A percentile compares a stretch with the other conserved stretches of the same genome.
phyloP scores from a whole-genome alignment of 2,113 vertebrate genomes.

The Dermatemys mawii region DNA sequence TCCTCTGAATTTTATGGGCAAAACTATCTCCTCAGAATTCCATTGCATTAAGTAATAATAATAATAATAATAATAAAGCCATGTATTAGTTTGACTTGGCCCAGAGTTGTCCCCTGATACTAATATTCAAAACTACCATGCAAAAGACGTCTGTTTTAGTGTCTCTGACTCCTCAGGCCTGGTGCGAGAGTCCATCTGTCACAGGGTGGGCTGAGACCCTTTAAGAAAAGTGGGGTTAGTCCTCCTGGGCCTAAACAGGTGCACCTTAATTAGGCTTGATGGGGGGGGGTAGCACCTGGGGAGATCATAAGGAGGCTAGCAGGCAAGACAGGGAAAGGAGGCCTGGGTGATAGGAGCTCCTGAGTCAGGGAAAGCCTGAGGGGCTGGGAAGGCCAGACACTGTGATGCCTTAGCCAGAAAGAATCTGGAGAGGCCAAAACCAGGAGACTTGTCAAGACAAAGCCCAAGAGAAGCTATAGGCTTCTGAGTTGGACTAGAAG shows the following conservation, averaged over 20 bases:
- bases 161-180: background rate
- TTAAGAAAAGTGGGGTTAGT: background rate
- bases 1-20: background rate
- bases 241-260: background rate
- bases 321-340: background rate
- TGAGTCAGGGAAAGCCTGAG: background rate
- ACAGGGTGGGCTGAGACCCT: background rate
- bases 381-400: background rate
- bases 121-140: background rate
- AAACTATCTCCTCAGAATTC: background rate
- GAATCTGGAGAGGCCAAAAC: background rate
- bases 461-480: background rate
- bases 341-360: background rate
- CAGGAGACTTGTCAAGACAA: background rate
- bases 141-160: background rate
- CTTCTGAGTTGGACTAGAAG: background rate
- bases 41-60: background rate
- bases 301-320: background rate
- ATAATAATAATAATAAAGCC: background rate
- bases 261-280: background rate
- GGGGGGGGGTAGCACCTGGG: background rate
- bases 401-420: background rate
- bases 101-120: background rate
- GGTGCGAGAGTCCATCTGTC: rapidly evolving
- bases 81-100: rapidly evolving